These are phyloP conservation scores for Acropora tenuis DNA, from an alignment of 64 coral and sea anemone genomes.

Conservation along the genomic window DNA sequence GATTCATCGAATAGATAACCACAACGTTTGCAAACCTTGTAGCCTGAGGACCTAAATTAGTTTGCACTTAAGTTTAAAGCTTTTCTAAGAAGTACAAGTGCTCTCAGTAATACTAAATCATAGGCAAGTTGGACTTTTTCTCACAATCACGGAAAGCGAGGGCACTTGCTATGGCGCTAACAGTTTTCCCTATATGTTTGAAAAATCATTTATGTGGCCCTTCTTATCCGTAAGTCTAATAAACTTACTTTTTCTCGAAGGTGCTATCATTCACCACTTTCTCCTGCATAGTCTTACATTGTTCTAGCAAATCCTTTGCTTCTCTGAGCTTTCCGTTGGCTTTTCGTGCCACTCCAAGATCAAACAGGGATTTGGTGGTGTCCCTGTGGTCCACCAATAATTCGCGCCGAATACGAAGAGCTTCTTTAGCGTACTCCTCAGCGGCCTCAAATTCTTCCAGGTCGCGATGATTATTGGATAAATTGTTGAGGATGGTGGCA, in stretches of 20 bases:
- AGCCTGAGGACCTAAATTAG: no score
- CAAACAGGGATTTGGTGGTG: conserved; percentile 45
- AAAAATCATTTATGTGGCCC: no score
- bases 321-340: background rate
- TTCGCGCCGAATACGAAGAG: conserved; percentile 1
- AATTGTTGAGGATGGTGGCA: conserved; percentile 33
- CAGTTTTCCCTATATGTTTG: no score
- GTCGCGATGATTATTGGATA: conserved; percentile 41
- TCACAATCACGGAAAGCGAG: no score
- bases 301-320: background rate
- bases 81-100: no score
- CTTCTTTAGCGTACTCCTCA: background rate
- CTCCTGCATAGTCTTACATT: conserved; percentile 33
- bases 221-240: no score
- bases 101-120: no score
- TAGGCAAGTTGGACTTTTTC: no score
- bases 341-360: conserved; percentile 4
- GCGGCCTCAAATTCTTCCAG: conserved; percentile 45
- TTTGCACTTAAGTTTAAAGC: no score
- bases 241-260: background rate
- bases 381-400: conserved; percentile 44
- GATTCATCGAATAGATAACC: no score
- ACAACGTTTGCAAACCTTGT: no score
- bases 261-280: background rate
- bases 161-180: no score